Percentiles rank a stretch among this genome's conserved stretches.
Evolutionary conservation across 2,888 invertebrate species (phyloP).

Genomic region (Abrostola tripartita): DNA sequence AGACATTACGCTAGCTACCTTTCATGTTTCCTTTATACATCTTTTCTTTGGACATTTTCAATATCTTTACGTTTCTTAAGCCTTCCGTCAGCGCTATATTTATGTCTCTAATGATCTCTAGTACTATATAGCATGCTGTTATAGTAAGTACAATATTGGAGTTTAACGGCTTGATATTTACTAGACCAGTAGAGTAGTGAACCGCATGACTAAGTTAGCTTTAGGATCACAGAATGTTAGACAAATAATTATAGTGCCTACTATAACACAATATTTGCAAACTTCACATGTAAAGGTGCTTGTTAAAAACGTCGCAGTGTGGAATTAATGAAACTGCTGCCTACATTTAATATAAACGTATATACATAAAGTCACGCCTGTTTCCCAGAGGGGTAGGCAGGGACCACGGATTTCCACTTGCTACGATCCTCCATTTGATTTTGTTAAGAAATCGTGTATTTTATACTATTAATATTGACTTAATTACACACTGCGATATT

Average conservation of each 20-base stretch:
- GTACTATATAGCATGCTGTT: slow-evolving; percentile 52
- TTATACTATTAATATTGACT: not conserved
- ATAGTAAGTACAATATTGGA: slow-evolving; percentile 47
- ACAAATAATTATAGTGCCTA: slow-evolving; percentile 18
- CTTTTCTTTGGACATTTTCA: slow-evolving; percentile 54
- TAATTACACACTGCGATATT: slow-evolving; percentile 30
- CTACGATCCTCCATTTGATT: not conserved
- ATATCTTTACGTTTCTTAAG: slow-evolving; percentile 51
- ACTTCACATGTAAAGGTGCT: slow-evolving; percentile 38
- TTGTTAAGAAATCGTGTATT: not conserved
- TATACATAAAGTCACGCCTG: too few species aligned
- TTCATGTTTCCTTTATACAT: slow-evolving; percentile 57
- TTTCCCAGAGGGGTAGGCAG: too few species aligned
- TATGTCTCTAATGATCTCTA: slow-evolving; percentile 46
- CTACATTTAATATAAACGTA: not conserved
- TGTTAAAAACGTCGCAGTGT: slow-evolving; percentile 29
- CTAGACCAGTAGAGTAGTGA: slow-evolving; percentile 36
- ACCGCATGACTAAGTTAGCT: slow-evolving; percentile 48
- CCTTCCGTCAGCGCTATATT: slow-evolving; percentile 56
- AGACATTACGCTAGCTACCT: slow-evolving; percentile 81
- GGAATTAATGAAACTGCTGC: slow-evolving; percentile 1
- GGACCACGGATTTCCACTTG: too few species aligned
- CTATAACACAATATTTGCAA: slow-evolving; percentile 28
- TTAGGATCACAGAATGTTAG: slow-evolving; percentile 38
- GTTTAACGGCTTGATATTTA: slow-evolving; percentile 43